Evolutionary conservation across 2,113 vertebrate species (phyloP).

Genomic region (Cyanoderma ruficeps): DNA sequence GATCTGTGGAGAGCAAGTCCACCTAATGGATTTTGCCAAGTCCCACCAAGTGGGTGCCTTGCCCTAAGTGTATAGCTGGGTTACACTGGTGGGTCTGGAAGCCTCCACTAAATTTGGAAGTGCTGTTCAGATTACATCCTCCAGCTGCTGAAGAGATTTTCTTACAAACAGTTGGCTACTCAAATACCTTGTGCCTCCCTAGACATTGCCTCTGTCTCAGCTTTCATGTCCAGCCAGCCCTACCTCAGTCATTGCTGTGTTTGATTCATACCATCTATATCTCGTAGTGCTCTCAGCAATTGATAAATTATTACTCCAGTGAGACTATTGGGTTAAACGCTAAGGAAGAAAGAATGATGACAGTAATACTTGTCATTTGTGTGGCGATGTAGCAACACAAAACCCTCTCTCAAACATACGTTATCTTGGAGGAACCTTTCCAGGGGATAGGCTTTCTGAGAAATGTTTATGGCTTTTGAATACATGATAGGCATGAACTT

Average conservation of each 20-base stretch:
- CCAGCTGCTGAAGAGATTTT: slow-evolving; percentile 58
- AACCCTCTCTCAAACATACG: not conserved
- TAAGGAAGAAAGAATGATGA: slow-evolving; percentile 49
- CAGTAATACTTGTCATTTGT: slow-evolving; percentile 41
- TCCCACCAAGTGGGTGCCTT: not conserved
- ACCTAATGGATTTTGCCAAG: not conserved
- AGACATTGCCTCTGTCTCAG: not conserved
- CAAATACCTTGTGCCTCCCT: slow-evolving; percentile 15
- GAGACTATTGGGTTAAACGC: slow-evolving; percentile 39
- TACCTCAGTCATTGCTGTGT: not conserved
- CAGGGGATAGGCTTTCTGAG: slow-evolving; percentile 23
- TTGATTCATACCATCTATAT: slow-evolving; percentile 38
- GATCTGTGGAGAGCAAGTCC: not conserved
- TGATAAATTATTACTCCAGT: slow-evolving; percentile 25
- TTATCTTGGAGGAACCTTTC: slow-evolving; percentile 32
- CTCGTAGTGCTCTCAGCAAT: not conserved
- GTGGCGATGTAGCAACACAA: not conserved
- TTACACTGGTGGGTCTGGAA: not conserved
- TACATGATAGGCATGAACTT: slow-evolving; percentile 16
- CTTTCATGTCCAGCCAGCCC: slow-evolving; percentile 33
- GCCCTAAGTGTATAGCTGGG: not conserved
- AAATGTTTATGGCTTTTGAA: slow-evolving; percentile 33
- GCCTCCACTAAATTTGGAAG: slow-evolving; percentile 33
- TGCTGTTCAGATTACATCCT: slow-evolving; percentile 27
- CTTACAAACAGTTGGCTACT: slow-evolving; percentile 59